phyloP scores from a whole-genome alignment of 1,140 invertebrate species.

The Saxidomus purpurata region DNA sequence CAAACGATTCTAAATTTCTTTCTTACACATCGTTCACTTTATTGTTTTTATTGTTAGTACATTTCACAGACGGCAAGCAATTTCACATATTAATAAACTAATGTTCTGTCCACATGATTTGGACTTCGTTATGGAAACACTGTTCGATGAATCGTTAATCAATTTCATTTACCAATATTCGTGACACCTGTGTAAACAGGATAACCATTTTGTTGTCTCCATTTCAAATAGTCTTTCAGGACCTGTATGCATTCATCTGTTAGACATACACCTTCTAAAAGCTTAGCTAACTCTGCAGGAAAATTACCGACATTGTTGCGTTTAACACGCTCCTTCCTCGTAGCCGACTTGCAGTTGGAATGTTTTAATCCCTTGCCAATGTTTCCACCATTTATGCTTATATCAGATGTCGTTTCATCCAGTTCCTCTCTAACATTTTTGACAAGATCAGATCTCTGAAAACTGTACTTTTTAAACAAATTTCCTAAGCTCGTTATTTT shows the following conservation, averaged over 20 bases:
- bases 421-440: neutral
- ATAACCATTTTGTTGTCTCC: neutral
- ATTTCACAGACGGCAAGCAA: too few relatives aligned
- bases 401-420: neutral
- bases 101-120: too few relatives aligned
- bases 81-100: too few relatives aligned
- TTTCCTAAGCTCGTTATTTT: too few relatives aligned
- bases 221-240: neutral
- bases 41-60: too few relatives aligned
- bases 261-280: neutral
- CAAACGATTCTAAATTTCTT: too few relatives aligned
- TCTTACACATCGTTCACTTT: too few relatives aligned
- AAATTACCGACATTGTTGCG: neutral
- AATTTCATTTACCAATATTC: neutral
- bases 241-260: constrained; percentile 27
- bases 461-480: too few relatives aligned
- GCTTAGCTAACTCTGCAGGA: neutral
- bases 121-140: too few relatives aligned
- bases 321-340: neutral
- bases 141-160: too few relatives aligned
- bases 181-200: neutral
- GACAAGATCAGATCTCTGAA: neutral
- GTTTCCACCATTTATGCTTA: neutral
- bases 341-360: neutral
- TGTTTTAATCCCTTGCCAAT: neutral